A percentile compares a stretch with the other conserved stretches of the same genome.
Conservation (phyloP, 2,113 vertebrate genomes). For the Brienomyrus brachyistius region DNA sequence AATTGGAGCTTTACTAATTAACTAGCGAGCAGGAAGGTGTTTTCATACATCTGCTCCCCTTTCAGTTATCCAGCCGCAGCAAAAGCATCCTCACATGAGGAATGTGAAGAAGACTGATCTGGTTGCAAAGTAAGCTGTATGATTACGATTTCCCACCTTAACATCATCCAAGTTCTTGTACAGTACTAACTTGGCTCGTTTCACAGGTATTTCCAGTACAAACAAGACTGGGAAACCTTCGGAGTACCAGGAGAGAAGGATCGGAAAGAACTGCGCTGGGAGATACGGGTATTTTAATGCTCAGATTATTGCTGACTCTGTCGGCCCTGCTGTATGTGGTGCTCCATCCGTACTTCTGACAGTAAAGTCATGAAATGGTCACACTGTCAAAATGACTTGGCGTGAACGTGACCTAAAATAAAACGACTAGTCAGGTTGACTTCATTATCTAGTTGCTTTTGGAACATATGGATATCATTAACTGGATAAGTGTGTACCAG, state of each 20-base stretch:
- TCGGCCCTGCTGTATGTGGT: not conserved
- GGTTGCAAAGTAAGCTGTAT: constrained; percentile 57
- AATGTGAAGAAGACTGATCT: constrained; percentile 61
- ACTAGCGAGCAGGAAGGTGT: not conserved
- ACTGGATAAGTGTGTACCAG: not conserved
- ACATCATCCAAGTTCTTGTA: not conserved
- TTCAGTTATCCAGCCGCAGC: constrained; percentile 63
- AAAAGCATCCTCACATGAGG: constrained; percentile 50
- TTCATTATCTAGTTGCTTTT: not conserved
- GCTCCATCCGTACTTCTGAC: not conserved
- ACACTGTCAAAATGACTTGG: not conserved
- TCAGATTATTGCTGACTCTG: not conserved
- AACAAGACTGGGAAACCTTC: constrained; percentile 63
- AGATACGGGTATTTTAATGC: constrained; percentile 52
- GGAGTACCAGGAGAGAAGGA: constrained; percentile 60
- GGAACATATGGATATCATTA: not conserved
- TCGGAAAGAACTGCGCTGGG: constrained; percentile 51
- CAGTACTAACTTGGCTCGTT: not conserved
- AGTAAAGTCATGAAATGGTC: not conserved
- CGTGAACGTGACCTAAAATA: not conserved
- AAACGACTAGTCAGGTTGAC: not conserved
- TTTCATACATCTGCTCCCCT: not conserved
- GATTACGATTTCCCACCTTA: not conserved
- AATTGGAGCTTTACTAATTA: not conserved
- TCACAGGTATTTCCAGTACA: constrained; percentile 66